Conservation (phyloP, 2,797 vertebrate species). For the Rhadinocentrus ornatus region DNA sequence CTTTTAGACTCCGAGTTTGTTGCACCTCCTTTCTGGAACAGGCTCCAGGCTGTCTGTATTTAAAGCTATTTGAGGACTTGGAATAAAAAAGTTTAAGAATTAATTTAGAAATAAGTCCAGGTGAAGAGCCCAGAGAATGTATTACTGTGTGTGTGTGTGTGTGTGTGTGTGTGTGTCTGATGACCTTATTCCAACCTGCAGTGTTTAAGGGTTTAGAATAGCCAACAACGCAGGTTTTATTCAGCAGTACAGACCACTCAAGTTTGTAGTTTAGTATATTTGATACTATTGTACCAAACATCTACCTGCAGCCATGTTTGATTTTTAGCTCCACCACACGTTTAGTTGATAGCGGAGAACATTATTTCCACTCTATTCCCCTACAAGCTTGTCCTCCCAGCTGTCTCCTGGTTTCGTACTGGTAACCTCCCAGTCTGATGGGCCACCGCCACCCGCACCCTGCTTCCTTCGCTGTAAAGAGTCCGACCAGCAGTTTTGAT, state of each 20-base stretch:
- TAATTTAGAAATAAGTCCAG: background rate
- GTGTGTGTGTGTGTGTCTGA: constrained; percentile 26
- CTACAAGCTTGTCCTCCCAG: background rate
- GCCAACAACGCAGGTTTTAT: constrained; percentile 48
- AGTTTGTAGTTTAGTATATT: constrained; percentile 68
- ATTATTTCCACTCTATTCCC: constrained; percentile 12
- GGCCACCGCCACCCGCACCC: constrained; percentile 1
- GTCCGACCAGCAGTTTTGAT: constrained; percentile 27
- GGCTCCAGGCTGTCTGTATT: background rate
- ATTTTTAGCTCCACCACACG: background rate
- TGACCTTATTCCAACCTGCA: constrained; percentile 32
- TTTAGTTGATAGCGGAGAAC: constrained; percentile 39
- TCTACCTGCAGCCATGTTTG: constrained; percentile 42
- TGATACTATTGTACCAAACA: constrained; percentile 58
- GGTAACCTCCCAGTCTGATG: constrained; percentile 4
- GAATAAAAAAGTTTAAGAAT: background rate
- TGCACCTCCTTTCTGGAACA: no score
- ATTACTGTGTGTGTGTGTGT: no score
- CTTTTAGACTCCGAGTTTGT: no score
- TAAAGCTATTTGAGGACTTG: background rate
- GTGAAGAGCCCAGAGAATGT: constrained; percentile 22
- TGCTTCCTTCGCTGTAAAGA: constrained; percentile 24
- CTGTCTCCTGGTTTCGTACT: constrained; percentile 7
- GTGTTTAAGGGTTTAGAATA: constrained; percentile 67
- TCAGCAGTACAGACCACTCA: constrained; percentile 59